phyloP scores from a whole-genome alignment of 2,113 vertebrate genomes.

The Heteronetta atricapilla region DNA sequence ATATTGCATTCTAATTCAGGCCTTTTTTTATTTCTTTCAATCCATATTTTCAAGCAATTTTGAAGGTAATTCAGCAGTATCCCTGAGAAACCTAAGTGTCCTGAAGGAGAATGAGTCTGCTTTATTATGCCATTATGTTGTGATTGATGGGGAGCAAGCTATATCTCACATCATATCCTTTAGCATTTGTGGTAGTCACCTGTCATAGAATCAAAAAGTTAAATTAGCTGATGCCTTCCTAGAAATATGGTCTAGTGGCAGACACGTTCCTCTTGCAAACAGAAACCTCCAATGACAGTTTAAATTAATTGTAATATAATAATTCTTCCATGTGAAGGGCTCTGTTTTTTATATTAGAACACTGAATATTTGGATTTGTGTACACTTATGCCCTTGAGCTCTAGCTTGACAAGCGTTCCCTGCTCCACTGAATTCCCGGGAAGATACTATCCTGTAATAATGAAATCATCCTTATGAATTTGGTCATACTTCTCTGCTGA shows the following conservation, averaged over 20 bases:
- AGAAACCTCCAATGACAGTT: accelerated
- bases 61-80: not conserved
- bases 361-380: not conserved
- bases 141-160: not conserved
- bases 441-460: not conserved
- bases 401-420: not conserved
- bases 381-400: not conserved
- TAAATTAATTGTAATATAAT: not conserved
- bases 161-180: not conserved
- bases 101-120: not conserved
- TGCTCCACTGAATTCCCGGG: not conserved
- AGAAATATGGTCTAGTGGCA: not conserved
- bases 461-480: not conserved
- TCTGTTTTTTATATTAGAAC: not conserved
- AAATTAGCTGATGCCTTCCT: not conserved
- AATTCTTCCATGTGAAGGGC: not conserved
- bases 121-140: not conserved
- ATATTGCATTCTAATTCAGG: not conserved
- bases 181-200: accelerated
- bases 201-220: not conserved
- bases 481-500: not conserved
- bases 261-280: accelerated
- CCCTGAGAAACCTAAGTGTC: not conserved
- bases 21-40: not conserved
- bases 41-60: not conserved